A percentile compares a stretch with the other conserved stretches of the same genome.
Conservation (phyloP, 2,888 invertebrate genomes). For the Ectobius pallidus region DNA sequence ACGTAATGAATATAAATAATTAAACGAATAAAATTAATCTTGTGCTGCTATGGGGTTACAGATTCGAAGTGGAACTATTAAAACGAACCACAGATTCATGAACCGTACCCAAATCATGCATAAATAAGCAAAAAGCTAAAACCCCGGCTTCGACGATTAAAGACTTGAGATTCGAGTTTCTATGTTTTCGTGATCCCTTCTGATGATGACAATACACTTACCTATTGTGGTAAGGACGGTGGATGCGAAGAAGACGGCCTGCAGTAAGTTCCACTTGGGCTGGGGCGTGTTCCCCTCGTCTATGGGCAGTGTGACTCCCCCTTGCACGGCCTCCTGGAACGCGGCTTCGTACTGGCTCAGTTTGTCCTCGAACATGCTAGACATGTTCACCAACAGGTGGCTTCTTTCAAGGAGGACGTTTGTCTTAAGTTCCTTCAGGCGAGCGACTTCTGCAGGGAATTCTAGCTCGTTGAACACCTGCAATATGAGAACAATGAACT, state of each 20-base stretch:
- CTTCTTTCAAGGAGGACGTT: constrained; percentile 60
- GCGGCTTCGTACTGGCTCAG: constrained; percentile 56
- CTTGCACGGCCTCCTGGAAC: constrained; percentile 74
- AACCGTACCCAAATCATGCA: no score
- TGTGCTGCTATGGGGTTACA: no score
- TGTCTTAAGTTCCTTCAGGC: constrained; percentile 58
- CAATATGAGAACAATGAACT: no score
- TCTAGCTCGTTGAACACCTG: constrained; percentile 79
- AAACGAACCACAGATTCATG: no score
- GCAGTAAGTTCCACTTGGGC: constrained; percentile 73
- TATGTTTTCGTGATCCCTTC: no score
- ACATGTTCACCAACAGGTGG: constrained; percentile 48
- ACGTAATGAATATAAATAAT: no score
- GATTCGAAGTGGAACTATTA: no score
- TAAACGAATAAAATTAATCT: no score
- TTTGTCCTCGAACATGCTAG: constrained; percentile 47
- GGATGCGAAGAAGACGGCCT: constrained; percentile 88
- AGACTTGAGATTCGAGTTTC: no score
- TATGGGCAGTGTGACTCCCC: constrained; percentile 61
- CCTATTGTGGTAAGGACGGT: constrained; percentile 92
- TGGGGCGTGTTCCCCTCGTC: constrained; percentile 23
- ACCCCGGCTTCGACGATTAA: no score
- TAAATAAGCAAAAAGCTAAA: no score
- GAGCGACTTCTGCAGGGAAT: constrained; percentile 75
- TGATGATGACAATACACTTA: no score